Base-by-base conservation (phyloP, 2,888 invertebrate species). In the Ophion ventricosus region DNA sequence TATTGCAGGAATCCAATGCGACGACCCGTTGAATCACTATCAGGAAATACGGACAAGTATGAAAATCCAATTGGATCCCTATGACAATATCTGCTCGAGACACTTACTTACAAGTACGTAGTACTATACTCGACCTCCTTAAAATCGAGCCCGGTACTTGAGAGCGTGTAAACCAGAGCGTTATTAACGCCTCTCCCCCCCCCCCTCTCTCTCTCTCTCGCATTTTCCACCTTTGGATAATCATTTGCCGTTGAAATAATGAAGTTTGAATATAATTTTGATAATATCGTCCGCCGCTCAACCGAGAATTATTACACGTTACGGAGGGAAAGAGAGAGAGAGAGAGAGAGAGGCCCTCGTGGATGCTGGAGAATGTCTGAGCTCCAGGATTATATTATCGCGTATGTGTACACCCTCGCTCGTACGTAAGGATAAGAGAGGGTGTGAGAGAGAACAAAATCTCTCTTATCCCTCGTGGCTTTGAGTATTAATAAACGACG, bases 201-300 rank as follows among this genome's bases (percentile, higher is more conserved):
- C 61, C 11, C 73, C 59, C 59, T 79, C 76, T n/a, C 35, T n/a
- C 56, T 25, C 56, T 17, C 20, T 8, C 26, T 40, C n/a, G 43
- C 64, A 17, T 67, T 72, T 49, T 77, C 17, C 63, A 49, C 54
- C 57, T 83, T 83, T 84, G 80, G 85, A 79, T 83, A 87, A 86
- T 86, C 79, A 80, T 73, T 67, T 54, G 59, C 49, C 79, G 85
- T 82, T 70, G 76, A 75, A 85, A 72, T 76, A 87, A 85, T 81
- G 80, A 87, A 87, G 81, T 85, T 87, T 84, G 81, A 84, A 79
- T 84, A 76, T 82, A 84, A 84, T 84, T 84, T 84, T 84, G 75
- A 84, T 84, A 84, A 82, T 84, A 84, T 82, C 81, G 81, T 73
- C 54, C 81, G 69, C 56, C 70, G 66, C 64, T 23, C 74, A 78